Percentiles rank a stretch among this genome's conserved stretches.
phyloP scores from a whole-genome alignment of 1,140 invertebrate species.

The Trichomalopsis sarcophagae region DNA sequence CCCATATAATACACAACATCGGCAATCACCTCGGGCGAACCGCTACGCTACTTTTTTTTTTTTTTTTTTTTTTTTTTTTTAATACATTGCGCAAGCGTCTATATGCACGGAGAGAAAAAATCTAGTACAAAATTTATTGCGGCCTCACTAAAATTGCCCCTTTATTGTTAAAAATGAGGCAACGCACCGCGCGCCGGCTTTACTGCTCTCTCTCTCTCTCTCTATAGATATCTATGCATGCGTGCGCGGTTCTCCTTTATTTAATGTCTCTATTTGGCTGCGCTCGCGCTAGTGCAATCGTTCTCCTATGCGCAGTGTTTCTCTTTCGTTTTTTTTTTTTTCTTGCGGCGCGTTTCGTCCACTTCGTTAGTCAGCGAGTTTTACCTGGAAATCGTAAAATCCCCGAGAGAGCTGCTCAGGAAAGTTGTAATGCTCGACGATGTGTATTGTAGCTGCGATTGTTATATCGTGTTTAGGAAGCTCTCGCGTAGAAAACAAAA shows the following conservation, averaged over 20 bases:
- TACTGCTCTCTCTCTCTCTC: not conserved
- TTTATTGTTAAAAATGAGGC: conserved; percentile 50
- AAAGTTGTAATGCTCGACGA: conserved; percentile 19
- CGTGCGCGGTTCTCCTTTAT: not conserved
- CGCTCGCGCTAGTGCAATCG: not conserved
- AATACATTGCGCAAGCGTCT: conserved; percentile 9
- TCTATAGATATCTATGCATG: not conserved
- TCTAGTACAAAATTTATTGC: conserved; percentile 48
- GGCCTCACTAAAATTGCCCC: conserved; percentile 37
- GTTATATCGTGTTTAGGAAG: not conserved
- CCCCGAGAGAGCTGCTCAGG: not conserved
- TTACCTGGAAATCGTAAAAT: conserved; percentile 42
- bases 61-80: not conserved
- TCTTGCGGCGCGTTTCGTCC: not conserved
- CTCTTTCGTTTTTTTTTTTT: not conserved
- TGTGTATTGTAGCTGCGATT: not conserved
- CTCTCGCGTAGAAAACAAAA: too few relatives aligned
- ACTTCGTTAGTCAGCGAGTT: conserved; percentile 12
- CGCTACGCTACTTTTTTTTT: not conserved
- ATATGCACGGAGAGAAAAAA: conserved; percentile 28
- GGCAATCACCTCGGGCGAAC: not conserved
- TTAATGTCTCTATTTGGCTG: conserved; percentile 49
- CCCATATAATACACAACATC: not conserved
- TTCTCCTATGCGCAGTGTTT: not conserved
- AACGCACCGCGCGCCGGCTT: not conserved